Conservation (phyloP, 2,113 vertebrate species). For the Seriola rivoliana region DNA sequence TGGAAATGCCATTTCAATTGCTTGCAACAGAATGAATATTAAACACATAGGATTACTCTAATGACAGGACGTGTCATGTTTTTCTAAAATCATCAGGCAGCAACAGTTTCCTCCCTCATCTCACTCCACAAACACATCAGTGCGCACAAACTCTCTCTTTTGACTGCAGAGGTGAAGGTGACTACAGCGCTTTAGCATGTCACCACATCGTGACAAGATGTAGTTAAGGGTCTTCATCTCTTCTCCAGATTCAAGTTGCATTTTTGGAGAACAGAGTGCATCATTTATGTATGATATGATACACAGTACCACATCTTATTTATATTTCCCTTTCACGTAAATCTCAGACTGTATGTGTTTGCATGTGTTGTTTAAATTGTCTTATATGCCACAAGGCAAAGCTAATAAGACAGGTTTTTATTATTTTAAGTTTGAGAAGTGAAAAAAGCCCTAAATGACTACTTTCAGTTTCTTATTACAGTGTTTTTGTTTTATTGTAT, state of each 20-base stretch:
- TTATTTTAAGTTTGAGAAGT: neutral
- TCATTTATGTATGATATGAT: neutral
- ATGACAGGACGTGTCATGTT: neutral
- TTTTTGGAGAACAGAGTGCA: neutral
- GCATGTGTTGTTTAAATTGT: neutral
- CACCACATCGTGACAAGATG: neutral
- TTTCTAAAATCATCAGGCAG: neutral
- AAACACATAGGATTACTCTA: neutral
- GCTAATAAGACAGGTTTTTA: neutral
- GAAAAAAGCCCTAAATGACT: neutral
- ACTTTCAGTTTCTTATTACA: neutral
- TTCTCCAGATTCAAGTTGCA: neutral
- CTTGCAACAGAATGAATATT: neutral
- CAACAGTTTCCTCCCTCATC: neutral
- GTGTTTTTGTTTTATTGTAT: constrained; percentile 8
- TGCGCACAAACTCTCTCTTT: neutral
- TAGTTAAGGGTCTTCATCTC: neutral
- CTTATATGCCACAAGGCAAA: neutral
- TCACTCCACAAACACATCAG: neutral
- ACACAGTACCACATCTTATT: neutral
- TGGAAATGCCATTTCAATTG: neutral
- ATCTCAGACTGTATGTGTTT: neutral
- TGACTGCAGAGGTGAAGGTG: neutral
- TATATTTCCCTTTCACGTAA: too few relatives aligned
- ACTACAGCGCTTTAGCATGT: neutral